phyloP scores from a whole-genome alignment of 2,113 vertebrate genomes.

The Hippocampus mohnikei region DNA sequence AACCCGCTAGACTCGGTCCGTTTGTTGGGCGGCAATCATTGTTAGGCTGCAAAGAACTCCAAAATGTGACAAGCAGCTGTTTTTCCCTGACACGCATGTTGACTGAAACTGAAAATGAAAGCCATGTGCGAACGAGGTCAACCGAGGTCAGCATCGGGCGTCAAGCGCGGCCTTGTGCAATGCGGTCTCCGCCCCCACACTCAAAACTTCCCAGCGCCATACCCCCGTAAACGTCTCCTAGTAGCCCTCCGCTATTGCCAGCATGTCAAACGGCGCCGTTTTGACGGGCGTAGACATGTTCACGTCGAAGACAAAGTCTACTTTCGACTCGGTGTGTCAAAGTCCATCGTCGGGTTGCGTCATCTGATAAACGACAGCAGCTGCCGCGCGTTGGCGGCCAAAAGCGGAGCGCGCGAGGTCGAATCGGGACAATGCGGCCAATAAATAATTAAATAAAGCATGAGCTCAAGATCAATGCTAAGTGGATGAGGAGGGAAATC shows the following conservation, averaged over 20 bases:
- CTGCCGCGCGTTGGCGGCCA: conserved; percentile 3
- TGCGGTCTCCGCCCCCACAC: not conserved
- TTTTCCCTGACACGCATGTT: too few species aligned
- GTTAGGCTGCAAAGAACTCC: too few species aligned
- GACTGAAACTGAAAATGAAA: not conserved
- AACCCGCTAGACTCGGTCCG: too few species aligned
- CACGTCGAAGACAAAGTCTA: not conserved
- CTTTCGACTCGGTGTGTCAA: not conserved
- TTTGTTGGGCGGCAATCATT: too few species aligned
- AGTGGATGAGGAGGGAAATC: conserved; percentile 9
- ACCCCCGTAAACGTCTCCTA: too few species aligned
- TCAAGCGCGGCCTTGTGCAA: not conserved
- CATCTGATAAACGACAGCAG: conserved; percentile 24
- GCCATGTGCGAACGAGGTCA: not conserved
- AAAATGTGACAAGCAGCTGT: not conserved
- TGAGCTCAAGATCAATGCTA: not conserved
- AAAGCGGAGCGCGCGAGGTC: conserved; percentile 7
- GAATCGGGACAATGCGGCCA: not conserved
- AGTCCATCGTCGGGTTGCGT: conserved; percentile 16
- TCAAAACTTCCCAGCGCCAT: too few species aligned
- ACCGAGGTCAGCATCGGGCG: not conserved
- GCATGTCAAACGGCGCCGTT: not conserved
- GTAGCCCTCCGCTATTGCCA: not conserved
- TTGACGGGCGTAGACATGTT: not conserved
- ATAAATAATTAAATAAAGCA: not conserved